Conservation (phyloP, 2,797 vertebrate species). For the Arrhamphus sclerolepis region DNA sequence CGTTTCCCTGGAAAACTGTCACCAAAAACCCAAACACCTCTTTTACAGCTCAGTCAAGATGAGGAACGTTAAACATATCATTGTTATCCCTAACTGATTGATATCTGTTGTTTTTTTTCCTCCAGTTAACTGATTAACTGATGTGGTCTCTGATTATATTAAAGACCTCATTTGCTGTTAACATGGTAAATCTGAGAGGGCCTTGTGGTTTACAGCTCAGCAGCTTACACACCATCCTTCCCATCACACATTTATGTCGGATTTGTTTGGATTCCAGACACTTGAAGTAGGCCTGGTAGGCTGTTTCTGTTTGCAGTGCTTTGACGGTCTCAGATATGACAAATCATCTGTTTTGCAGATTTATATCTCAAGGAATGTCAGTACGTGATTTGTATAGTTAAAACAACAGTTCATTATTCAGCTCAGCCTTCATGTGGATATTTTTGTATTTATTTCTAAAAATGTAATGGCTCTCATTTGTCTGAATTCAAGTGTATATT, state of each 20-base stretch:
- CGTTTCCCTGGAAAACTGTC: too few relatives aligned
- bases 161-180: background rate
- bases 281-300: constrained; percentile 32
- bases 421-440: background rate
- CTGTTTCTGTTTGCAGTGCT: constrained; percentile 35
- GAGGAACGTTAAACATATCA: constrained; percentile 23
- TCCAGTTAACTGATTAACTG: background rate
- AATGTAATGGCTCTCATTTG: constrained; percentile 29
- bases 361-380: constrained; percentile 26
- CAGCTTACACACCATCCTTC: constrained; percentile 13
- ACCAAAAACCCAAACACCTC: too few relatives aligned
- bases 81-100: constrained; percentile 32
- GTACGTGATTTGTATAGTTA: constrained; percentile 22
- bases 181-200: constrained; percentile 4
- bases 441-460: constrained; percentile 32
- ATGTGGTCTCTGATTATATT: too few relatives aligned
- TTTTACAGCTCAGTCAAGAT: constrained; percentile 15
- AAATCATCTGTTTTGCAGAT: constrained; percentile 28
- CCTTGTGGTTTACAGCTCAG: constrained; percentile 21
- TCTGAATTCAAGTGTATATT: constrained; percentile 16
- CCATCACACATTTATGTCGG: constrained; percentile 40
- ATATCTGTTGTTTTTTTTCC: background rate
- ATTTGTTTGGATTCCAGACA: constrained; percentile 52
- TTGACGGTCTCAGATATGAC: constrained; percentile 26
- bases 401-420: background rate